Percentiles rank a stretch among this genome's conserved stretches.
Evolutionary conservation across 2,888 invertebrate genomes (phyloP).

Genomic region (Acrobasis repandana): DNA sequence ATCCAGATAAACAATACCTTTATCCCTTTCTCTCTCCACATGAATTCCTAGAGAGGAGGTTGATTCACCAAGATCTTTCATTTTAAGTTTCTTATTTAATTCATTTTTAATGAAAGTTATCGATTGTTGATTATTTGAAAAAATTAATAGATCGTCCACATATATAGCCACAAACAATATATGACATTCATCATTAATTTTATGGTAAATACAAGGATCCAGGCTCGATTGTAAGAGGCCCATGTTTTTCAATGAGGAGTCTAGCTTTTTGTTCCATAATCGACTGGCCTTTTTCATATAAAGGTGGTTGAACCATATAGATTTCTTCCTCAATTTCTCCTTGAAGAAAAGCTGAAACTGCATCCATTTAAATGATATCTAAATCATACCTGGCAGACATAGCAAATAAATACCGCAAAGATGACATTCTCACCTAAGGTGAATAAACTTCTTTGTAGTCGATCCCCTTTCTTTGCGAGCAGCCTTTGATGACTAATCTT

Average conservation of each 20-base stretch:
- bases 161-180: not conserved
- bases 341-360: not conserved
- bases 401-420: not conserved
- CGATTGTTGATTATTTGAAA: not conserved
- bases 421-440: not conserved
- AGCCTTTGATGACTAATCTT: not conserved
- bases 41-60: slow-evolving; percentile 15
- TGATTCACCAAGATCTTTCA: slow-evolving; percentile 15
- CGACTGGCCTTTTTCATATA: not conserved
- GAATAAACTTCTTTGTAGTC: slow-evolving; percentile 2
- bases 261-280: not conserved
- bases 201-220: not conserved
- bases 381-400: not conserved
- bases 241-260: not conserved
- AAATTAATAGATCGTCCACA: not conserved
- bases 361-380: not conserved
- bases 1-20: not conserved
- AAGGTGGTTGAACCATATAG: not conserved
- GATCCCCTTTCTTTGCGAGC: not conserved
- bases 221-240: not conserved
- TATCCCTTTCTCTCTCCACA: slow-evolving; percentile 13
- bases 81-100: slow-evolving; percentile 7
- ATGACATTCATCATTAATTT: not conserved
- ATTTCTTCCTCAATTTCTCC: not conserved
- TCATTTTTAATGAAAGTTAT: not conserved